Evolutionary conservation across 2,113 vertebrate genomes (phyloP).

Genomic region (Thomomys bottae): DNA sequence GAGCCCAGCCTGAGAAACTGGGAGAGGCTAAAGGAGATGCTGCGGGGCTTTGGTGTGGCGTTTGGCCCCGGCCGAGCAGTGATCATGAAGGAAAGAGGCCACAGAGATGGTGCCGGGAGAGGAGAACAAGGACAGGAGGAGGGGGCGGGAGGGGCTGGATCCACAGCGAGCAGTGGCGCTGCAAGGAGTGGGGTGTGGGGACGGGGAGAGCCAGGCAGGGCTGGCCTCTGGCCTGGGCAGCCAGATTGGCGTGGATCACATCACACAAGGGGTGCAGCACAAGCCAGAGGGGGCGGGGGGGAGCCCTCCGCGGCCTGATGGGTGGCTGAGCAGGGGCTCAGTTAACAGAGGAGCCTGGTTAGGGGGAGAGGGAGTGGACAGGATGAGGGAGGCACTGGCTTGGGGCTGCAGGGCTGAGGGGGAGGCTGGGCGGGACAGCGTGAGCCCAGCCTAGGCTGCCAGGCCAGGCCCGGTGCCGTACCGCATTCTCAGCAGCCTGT

Average conservation of each 20-base stretch:
- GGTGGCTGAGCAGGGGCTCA: neutral
- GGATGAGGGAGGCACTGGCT: neutral
- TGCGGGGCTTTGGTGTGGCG: neutral
- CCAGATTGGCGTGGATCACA: too few relatives aligned
- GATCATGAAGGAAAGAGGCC: neutral
- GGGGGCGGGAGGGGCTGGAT: neutral
- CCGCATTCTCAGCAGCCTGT: slow-evolving; percentile 78
- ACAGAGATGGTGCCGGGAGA: too few relatives aligned
- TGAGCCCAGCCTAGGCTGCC: too few relatives aligned
- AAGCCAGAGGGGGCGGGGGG: too few relatives aligned
- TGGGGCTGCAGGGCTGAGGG: neutral
- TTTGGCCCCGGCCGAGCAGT: neutral
- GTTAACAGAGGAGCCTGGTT: neutral
- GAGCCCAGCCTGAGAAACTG: neutral
- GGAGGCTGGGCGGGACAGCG: too few relatives aligned
- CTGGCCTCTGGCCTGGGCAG: neutral
- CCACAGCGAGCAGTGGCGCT: too few relatives aligned
- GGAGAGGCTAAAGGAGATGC: too few relatives aligned
- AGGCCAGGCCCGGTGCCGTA: slow-evolving; percentile 66
- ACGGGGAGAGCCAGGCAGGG: neutral
- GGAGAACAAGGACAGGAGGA: neutral
- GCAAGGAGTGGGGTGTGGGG: neutral
- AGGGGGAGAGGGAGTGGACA: neutral
- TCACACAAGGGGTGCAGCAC: neutral
- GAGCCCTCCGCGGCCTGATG: neutral